Evolutionary conservation across 2,113 vertebrate species (phyloP).

Genomic region (Microtus richardsoni): DNA sequence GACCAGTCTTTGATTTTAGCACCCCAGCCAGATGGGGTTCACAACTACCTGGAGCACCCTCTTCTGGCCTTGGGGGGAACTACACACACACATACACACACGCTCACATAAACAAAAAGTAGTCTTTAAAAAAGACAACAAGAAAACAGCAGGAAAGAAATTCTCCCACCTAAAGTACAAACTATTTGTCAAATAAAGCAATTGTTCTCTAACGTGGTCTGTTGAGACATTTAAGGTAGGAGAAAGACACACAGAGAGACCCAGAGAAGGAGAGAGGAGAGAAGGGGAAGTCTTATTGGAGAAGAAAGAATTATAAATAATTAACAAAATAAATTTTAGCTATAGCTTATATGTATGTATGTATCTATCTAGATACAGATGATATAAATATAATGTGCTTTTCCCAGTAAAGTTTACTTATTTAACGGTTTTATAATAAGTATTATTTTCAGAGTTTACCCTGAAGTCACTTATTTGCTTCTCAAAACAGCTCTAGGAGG

Average conservation of each 20-base stretch:
- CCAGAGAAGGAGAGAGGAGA: neutral
- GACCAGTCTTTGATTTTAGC: neutral
- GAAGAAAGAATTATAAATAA: neutral
- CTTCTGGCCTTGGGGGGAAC: neutral
- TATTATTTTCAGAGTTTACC: neutral
- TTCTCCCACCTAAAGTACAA: neutral
- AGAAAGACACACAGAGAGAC: neutral
- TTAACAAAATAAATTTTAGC: neutral
- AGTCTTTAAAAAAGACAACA: neutral
- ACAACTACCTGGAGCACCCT: neutral
- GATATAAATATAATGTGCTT: neutral
- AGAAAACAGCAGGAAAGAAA: neutral
- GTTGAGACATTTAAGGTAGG: neutral
- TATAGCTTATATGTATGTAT: neutral
- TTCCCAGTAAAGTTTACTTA: neutral
- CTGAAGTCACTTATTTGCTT: neutral
- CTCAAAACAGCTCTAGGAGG: neutral
- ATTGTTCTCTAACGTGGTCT: neutral
- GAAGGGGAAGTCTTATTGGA: neutral
- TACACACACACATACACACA: neutral
- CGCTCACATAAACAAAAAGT: neutral
- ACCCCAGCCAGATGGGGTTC: neutral
- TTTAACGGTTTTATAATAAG: neutral
- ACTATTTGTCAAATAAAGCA: neutral
- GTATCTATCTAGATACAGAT: neutral